Conservation (phyloP, 2,797 vertebrate species). For the Betta splendens region DNA sequence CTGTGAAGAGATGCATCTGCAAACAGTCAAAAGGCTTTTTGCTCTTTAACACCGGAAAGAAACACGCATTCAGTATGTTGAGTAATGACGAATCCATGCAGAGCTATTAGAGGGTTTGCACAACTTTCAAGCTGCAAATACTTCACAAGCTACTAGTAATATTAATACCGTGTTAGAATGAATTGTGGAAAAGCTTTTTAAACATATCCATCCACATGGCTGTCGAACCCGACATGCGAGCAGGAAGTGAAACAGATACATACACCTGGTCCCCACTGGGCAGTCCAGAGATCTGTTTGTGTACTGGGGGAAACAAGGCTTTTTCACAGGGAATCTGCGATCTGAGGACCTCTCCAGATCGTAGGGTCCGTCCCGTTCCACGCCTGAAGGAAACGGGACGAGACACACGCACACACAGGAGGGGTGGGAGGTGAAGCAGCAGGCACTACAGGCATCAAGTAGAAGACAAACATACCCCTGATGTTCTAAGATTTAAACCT, state of each 20-base stretch:
- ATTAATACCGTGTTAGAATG: neutral
- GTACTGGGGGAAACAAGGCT: slow-evolving; percentile 76
- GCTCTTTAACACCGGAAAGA: too few relatives aligned
- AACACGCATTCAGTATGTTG: slow-evolving; percentile 44
- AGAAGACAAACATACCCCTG: too few relatives aligned
- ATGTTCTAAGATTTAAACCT: too few relatives aligned
- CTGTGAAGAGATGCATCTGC: slow-evolving; percentile 24
- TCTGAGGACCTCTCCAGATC: slow-evolving; percentile 80
- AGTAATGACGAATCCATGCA: slow-evolving; percentile 44
- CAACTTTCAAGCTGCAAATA: neutral
- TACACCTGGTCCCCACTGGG: slow-evolving; percentile 72
- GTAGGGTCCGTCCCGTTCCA: slow-evolving; percentile 73
- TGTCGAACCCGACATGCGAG: slow-evolving; percentile 42
- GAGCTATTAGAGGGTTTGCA: neutral
- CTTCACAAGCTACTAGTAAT: neutral
- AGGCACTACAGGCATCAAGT: slow-evolving; percentile 34
- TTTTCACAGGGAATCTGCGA: slow-evolving; percentile 79
- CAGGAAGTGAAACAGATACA: slow-evolving; percentile 60
- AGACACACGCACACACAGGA: slow-evolving; percentile 35
- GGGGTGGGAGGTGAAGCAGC: slow-evolving; percentile 17
- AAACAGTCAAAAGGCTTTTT: too few relatives aligned
- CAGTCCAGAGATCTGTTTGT: slow-evolving; percentile 83
- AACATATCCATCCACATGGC: neutral
- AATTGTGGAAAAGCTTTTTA: neutral
- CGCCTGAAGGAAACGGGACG: slow-evolving; percentile 73